phyloP scores from a whole-genome alignment of 2,888 invertebrate species.

The Cyclophora albipunctata region DNA sequence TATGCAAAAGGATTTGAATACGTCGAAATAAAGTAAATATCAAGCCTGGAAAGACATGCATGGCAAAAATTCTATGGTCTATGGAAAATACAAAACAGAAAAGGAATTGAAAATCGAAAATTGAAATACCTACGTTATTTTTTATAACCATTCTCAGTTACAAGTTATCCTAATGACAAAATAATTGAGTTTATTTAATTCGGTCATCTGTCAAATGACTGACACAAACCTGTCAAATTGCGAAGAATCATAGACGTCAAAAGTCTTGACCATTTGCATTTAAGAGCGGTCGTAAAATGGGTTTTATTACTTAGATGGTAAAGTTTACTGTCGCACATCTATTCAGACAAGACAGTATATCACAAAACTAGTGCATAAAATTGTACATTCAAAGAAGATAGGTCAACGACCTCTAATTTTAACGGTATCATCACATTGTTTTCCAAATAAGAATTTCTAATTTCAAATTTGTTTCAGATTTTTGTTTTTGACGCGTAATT shows the following conservation, averaged over 20 bases:
- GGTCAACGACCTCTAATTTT: slow-evolving; percentile 52
- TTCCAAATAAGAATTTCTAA: slow-evolving; percentile 43
- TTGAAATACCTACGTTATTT: too few relatives aligned
- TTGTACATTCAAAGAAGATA: slow-evolving; percentile 29
- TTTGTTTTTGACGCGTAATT: slow-evolving; percentile 12
- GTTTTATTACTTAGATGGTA: too few relatives aligned
- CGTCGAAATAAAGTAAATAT: neutral
- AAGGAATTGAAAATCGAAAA: too few relatives aligned
- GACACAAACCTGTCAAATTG: too few relatives aligned
- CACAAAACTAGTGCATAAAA: slow-evolving; percentile 63
- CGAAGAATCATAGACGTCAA: slow-evolving; percentile 9
- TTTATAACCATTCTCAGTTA: too few relatives aligned
- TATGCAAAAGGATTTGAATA: neutral
- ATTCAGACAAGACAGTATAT: slow-evolving; percentile 33
- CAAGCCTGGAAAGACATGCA: neutral
- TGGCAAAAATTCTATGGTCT: too few relatives aligned
- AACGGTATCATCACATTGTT: slow-evolving; percentile 44
- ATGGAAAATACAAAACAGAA: too few relatives aligned
- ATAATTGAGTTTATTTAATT: too few relatives aligned
- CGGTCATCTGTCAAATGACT: too few relatives aligned
- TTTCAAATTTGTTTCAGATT: slow-evolving; percentile 26
- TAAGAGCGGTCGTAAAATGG: too few relatives aligned
- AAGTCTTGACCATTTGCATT: slow-evolving; percentile 31
- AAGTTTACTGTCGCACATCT: slow-evolving; percentile 5
- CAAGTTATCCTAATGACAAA: too few relatives aligned